Conservation (phyloP, 2,888 invertebrate genomes). For the Philaethria dido region DNA sequence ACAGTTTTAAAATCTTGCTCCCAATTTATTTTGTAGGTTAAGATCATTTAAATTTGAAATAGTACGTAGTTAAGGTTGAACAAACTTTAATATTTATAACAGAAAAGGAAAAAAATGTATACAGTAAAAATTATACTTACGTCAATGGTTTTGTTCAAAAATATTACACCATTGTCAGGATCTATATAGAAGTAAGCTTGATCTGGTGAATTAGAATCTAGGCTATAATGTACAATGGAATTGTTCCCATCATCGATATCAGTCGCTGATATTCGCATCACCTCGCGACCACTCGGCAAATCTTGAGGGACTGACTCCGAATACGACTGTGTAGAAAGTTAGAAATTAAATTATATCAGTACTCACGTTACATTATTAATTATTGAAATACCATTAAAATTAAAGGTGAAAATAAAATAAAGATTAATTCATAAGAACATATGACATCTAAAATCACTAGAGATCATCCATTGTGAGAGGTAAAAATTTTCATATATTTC, state of each 20-base stretch:
- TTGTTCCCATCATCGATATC: slow-evolving; percentile 97
- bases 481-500: slow-evolving; percentile 7
- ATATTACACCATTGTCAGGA: slow-evolving; percentile 92
- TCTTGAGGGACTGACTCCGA: slow-evolving; percentile 93
- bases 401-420: neutral
- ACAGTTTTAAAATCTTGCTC: slow-evolving; percentile 1
- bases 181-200: slow-evolving; percentile 92
- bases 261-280: slow-evolving; percentile 95
- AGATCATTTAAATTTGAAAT: too few relatives aligned
- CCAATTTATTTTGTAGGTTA: neutral
- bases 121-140: slow-evolving; percentile 71
- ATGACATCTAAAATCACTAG: slow-evolving; percentile 21
- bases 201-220: slow-evolving; percentile 77
- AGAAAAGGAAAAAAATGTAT: neutral
- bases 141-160: slow-evolving; percentile 86
- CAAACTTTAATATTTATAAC: too few relatives aligned
- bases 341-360: slow-evolving; percentile 23
- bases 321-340: slow-evolving; percentile 69
- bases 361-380: neutral
- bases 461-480: neutral
- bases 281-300: slow-evolving; percentile 87
- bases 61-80: too few relatives aligned
- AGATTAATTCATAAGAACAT: slow-evolving; percentile 3
- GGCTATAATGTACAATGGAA: slow-evolving; percentile 90
- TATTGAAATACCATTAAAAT: slow-evolving; percentile 11